Base-by-base conservation (phyloP, 30 jellyfish, hydroid and myxozoan genomes). In the Aurelia sp. region DNA sequence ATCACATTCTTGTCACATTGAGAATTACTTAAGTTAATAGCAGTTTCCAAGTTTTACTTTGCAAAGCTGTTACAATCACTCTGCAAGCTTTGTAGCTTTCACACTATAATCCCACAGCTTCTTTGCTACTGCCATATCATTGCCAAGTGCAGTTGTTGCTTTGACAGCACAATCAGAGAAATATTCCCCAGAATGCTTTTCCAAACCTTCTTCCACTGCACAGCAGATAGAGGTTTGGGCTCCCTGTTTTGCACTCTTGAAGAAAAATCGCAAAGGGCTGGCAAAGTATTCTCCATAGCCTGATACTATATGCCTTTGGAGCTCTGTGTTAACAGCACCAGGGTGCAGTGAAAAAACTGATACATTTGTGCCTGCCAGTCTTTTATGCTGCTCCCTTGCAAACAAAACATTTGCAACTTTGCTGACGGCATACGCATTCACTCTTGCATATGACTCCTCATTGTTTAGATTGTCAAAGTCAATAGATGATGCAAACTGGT, bases 81-180 rank as follows among this genome's bases (percentile, higher is more conserved):
- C 55, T 69, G 16, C 61, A 17, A 81, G 57, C 33, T 77, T 27
- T 17, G 94, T 81, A 40, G 79, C 67, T 44, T 85, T 77, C 40
- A 64, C 91, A 73, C 98, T 85, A 17, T 75, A 18, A n/a, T 91
- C 96, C 98, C 98, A 91, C 30, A 91, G 52, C 55, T 85, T 67
- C 53, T 70, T 83, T 13, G 97, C 98, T 52, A 74, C 22, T 1
- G 35, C 81, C 82, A 74, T 90, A 59, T 82, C 85, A 33, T 88
- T 63, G 7, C 93, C 98, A 4, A 80, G 59, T 7, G 81, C 82
- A 1, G 86, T 52, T 22, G 86, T n/a, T 0, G 70, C 71, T 20
- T 31, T 50, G 13, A 30, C 78, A 2, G 55, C 63, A 51, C 98
- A 93, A 72, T 93, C 94, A 40, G 88, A 41, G 59, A 88, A 88